Conservation (phyloP, 2,113 vertebrate genomes). For the Oreotrochilus melanogaster region DNA sequence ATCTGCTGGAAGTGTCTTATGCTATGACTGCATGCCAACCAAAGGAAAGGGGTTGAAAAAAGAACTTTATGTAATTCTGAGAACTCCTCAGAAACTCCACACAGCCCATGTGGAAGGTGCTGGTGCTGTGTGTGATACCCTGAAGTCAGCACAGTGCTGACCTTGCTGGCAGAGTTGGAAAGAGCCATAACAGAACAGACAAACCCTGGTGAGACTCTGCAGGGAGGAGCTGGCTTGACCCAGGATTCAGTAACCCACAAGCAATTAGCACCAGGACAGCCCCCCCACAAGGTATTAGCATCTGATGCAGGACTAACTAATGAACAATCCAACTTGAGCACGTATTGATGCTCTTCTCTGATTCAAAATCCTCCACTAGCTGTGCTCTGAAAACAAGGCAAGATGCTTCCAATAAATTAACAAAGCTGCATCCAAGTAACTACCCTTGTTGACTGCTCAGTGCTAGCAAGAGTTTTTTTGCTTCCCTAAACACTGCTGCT, state of each 20-base stretch:
- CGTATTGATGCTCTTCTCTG: neutral
- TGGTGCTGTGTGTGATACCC: accelerated
- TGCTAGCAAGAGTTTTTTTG: neutral
- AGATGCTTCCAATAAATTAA: conserved; percentile 43
- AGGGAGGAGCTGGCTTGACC: neutral
- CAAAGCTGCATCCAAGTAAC: conserved; percentile 9
- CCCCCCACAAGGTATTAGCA: neutral
- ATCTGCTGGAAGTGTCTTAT: neutral
- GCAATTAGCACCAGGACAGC: neutral
- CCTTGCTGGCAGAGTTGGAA: neutral
- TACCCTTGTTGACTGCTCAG: neutral
- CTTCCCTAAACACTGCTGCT: neutral
- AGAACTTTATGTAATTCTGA: neutral
- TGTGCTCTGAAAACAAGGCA: neutral
- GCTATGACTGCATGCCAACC: accelerated
- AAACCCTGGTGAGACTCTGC: accelerated
- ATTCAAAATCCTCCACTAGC: neutral
- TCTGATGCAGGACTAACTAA: conserved; percentile 3
- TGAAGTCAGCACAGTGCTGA: neutral
- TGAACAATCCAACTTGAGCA: neutral
- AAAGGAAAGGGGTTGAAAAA: neutral
- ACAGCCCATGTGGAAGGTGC: neutral
- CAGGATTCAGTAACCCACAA: neutral
- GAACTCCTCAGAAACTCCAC: neutral
- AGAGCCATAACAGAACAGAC: neutral